Percentiles rank a stretch among this genome's conserved stretches.
Evolutionary conservation across 2,888 invertebrate genomes (phyloP).

Genomic region (Drosophila falleni): DNA sequence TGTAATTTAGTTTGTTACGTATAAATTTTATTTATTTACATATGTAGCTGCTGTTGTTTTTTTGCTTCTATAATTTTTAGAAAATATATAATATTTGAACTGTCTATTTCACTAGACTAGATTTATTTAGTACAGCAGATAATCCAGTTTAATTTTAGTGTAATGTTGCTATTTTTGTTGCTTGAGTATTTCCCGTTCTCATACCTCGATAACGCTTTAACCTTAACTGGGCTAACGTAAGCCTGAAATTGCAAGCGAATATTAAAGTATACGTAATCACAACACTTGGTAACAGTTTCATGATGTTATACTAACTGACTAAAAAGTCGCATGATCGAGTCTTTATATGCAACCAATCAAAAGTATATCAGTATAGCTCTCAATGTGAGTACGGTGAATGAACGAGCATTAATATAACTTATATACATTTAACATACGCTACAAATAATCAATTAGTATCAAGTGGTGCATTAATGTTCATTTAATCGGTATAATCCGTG

Average conservation of each 20-base stretch:
- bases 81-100: no score
- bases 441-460: no score
- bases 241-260: conserved; percentile 37
- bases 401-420: no score
- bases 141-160: background rate
- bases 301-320: conserved; percentile 2
- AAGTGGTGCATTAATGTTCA: no score
- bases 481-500: no score
- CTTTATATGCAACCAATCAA: conserved; percentile 3
- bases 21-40: background rate
- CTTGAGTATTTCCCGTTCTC: background rate
- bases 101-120: no score
- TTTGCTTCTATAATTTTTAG: no score
- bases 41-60: background rate
- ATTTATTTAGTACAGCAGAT: no score
- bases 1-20: background rate
- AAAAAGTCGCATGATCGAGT: background rate
- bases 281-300: conserved; percentile 22
- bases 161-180: background rate
- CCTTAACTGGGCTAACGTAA: conserved; percentile 64
- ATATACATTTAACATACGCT: no score
- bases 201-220: conserved; percentile 59
- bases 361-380: no score
- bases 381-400: no score
- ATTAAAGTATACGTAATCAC: conserved; percentile 27